A percentile compares a stretch with the other conserved stretches of the same genome.
Evolutionary conservation across 2,797 vertebrate species (phyloP).

Genomic region (Aythya fuligula): DNA sequence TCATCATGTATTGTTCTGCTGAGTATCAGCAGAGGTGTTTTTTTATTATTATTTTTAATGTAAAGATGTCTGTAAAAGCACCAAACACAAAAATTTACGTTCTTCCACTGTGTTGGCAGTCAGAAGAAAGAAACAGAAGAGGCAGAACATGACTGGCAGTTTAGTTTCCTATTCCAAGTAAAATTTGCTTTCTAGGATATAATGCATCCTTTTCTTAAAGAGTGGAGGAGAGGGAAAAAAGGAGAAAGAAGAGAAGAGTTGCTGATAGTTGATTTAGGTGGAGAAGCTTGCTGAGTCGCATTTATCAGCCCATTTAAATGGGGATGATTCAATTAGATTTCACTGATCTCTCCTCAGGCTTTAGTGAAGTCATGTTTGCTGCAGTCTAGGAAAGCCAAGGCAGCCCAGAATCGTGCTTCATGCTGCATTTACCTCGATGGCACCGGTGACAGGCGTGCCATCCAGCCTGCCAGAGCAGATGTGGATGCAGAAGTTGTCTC

Average conservation of each 20-base stretch:
- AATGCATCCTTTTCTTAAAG: neutral
- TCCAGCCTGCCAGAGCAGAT: neutral
- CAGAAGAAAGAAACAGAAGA: neutral
- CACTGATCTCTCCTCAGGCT: neutral
- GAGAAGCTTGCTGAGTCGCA: neutral
- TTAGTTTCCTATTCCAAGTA: slow-evolving; percentile 44
- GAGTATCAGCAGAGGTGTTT: neutral
- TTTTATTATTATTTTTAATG: neutral
- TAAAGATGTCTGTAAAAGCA: neutral
- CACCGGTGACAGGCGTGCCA: neutral
- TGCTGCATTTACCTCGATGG: fast-evolving
- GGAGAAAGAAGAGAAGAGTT: neutral
- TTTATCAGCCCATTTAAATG: slow-evolving; percentile 28
- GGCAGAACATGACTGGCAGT: neutral
- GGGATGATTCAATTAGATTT: slow-evolving; percentile 9
- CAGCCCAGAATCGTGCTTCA: neutral
- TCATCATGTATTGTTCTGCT: neutral
- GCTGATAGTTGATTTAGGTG: neutral
- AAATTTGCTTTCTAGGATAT: slow-evolving; percentile 27
- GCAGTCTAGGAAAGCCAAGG: neutral
- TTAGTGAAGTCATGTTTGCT: neutral
- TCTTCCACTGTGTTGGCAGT: neutral
- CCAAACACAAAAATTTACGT: neutral
- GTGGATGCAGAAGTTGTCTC: neutral
- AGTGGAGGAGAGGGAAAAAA: neutral